A percentile compares a stretch with the other conserved stretches of the same genome.
These are phyloP conservation scores for Chromobotia macracanthus DNA, from an alignment of 2,797 vertebrate species.

Conservation along the genomic window DNA sequence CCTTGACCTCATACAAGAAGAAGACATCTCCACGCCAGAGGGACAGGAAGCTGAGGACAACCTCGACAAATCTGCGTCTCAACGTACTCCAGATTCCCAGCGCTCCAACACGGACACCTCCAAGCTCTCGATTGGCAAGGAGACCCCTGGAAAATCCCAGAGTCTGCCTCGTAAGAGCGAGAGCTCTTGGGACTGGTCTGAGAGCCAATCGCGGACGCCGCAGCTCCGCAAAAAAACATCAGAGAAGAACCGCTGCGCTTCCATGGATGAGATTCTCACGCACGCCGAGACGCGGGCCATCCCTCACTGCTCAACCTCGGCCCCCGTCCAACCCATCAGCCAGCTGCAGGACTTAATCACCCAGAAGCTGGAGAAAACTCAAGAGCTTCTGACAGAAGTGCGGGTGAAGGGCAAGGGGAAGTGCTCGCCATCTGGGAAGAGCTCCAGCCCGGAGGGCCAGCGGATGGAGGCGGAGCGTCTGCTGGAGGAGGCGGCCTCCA, in stretches of 20 bases:
- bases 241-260: constrained; percentile 88
- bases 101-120: constrained; percentile 74
- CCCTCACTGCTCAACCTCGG: constrained; percentile 47
- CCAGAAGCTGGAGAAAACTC: constrained; percentile 89
- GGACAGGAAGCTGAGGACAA: constrained; percentile 70
- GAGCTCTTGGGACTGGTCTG: constrained; percentile 66
- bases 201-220: constrained; percentile 72
- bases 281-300: constrained; percentile 70
- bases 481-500: constrained; percentile 83
- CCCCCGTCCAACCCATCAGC: constrained; percentile 66
- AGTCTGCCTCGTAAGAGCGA: constrained; percentile 74
- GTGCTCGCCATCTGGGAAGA: constrained; percentile 69
- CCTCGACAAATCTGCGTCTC: constrained; percentile 72
- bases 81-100: constrained; percentile 64
- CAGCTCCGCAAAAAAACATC: constrained; percentile 73
- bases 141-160: constrained; percentile 70
- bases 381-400: constrained; percentile 85
- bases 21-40: constrained; percentile 71
- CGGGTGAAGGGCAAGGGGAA: constrained; percentile 69
- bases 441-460: constrained; percentile 65
- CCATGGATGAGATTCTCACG: constrained; percentile 88
- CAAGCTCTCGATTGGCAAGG: constrained; percentile 54
- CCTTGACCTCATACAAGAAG: constrained; percentile 92
- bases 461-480: constrained; percentile 84
- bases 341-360: constrained; percentile 87